Evolutionary conservation across 2,797 vertebrate genomes (phyloP), one percentile per base, ranked within the genome.

Genomic region (Brotogeris chrysoptera): DNA sequence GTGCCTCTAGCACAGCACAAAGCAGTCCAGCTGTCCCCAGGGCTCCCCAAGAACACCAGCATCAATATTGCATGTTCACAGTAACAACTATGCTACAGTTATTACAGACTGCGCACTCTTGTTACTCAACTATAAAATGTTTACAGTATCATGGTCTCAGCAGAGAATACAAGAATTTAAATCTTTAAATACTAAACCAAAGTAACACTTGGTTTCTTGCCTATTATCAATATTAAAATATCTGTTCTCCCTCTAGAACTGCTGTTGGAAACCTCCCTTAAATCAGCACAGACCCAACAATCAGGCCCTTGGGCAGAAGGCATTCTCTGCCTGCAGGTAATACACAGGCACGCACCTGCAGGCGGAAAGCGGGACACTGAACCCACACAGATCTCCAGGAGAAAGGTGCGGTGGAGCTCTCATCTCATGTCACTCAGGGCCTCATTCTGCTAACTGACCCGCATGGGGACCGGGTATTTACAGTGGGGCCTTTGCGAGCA

Each of bases 111-210:
- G 6, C 43, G 25, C 72, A 70, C 53, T 81, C 70, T 64, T 47
- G 64, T 85, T 88, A 63, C 44, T 80, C 55, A 68, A 16, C 64
- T 93, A 86, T 92, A 70, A 92, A 95, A 87, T 86, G 94, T 73
- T 91, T 90, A 95, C 68, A 64, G 64, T 72, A 77, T 28, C 47
- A 47, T 0, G 28, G 71, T 83, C 88, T 94, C 93, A 86, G 57
- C 52, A 83, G 79, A 90, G 74, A 64, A 60, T 4, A 6, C 0
- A 49, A 53, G 88, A 88, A 88, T 88, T 82, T 90, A 81, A 86
- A 91, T 53, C 84, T 91, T 87, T 78, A 85, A 91, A 93, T 72
- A 76, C 49, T 85, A 69, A 91, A 79, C 79, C 36, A 18, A 87
- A 79, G 70, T 84, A 89, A 79, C 79, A 50, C 39, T 71, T 47